Conservation (phyloP, 2,797 vertebrate species). For the Sebastes glaucus region DNA sequence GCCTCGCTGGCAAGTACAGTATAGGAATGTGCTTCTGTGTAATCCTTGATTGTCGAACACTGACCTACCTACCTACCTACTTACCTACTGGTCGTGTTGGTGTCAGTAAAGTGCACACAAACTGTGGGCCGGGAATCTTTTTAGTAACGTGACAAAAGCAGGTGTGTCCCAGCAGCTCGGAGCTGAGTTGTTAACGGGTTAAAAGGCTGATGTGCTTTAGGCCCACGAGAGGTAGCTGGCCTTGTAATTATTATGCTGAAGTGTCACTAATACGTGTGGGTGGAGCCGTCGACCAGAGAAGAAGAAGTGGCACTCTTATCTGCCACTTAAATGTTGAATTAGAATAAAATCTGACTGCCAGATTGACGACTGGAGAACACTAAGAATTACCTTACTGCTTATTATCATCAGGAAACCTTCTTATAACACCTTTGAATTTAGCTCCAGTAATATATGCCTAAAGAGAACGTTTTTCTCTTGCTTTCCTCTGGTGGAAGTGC, state of each 20-base stretch:
- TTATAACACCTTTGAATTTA: constrained; percentile 27
- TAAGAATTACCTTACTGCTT: constrained; percentile 36
- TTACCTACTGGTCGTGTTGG: constrained; percentile 15
- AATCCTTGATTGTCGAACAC: constrained; percentile 80
- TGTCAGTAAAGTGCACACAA: constrained; percentile 65
- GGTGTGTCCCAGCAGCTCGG: constrained; percentile 26
- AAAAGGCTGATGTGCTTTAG: constrained; percentile 64
- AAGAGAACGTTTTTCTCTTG: constrained; percentile 1
- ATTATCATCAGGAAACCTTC: constrained; percentile 47
- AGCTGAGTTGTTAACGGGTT: constrained; percentile 50
- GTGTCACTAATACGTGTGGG: constrained; percentile 56
- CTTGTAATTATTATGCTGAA: constrained; percentile 54
- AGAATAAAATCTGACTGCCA: constrained; percentile 24
- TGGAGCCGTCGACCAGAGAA: constrained; percentile 46
- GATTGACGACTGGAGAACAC: constrained; percentile 27
- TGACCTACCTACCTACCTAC: constrained; percentile 32
- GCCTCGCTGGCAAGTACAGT: constrained; percentile 62
- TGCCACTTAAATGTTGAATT: constrained; percentile 41
- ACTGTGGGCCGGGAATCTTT: constrained; percentile 33
- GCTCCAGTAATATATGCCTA: constrained; percentile 20
- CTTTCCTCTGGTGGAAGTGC: constrained; percentile 7
- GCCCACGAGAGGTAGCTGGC: constrained; percentile 66
- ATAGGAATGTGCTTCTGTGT: constrained; percentile 73
- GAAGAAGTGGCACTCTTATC: constrained; percentile 34
- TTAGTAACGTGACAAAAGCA: constrained; percentile 38